Conservation (phyloP, 2,888 invertebrate species). For the Aplocera efformata region DNA sequence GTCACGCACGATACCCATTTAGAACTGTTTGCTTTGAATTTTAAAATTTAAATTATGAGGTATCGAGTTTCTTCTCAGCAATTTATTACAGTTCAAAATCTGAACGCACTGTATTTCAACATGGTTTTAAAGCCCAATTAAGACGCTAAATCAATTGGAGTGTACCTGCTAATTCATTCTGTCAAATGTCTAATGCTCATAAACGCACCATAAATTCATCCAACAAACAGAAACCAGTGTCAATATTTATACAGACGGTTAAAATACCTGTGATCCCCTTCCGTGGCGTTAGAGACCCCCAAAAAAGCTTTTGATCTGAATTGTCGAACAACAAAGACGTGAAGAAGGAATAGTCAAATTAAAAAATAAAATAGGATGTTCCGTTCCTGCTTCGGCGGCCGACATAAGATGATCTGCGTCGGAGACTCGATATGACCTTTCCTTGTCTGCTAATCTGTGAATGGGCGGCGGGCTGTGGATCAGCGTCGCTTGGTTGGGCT, state of each 20-base stretch:
- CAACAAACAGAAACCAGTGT: constrained; percentile 46
- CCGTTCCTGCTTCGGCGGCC: constrained; percentile 49
- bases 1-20: constrained; percentile 24
- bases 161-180: constrained; percentile 52
- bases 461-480: constrained; percentile 37
- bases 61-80: constrained; percentile 7
- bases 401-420: constrained; percentile 38
- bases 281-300: constrained; percentile 32
- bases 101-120: constrained; percentile 1
- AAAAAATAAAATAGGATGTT: constrained; percentile 60
- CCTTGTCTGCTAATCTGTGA: constrained; percentile 38
- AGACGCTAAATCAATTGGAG: constrained; percentile 47
- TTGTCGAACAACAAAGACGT: constrained; percentile 52
- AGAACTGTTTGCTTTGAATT: constrained; percentile 20
- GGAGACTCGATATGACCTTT: constrained; percentile 42
- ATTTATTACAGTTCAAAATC: constrained; percentile 1
- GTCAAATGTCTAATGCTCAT: constrained; percentile 46
- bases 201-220: constrained; percentile 58
- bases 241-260: constrained; percentile 57
- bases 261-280: constrained; percentile 34
- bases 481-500: constrained; percentile 56
- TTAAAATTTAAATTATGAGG: neutral
- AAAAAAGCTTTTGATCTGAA: constrained; percentile 53
- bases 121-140: constrained; percentile 33
- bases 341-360: constrained; percentile 58